These are phyloP conservation scores for Acanthurus lineatus DNA, from an alignment of 2,797 vertebrate genomes.

Conservation along the genomic window DNA sequence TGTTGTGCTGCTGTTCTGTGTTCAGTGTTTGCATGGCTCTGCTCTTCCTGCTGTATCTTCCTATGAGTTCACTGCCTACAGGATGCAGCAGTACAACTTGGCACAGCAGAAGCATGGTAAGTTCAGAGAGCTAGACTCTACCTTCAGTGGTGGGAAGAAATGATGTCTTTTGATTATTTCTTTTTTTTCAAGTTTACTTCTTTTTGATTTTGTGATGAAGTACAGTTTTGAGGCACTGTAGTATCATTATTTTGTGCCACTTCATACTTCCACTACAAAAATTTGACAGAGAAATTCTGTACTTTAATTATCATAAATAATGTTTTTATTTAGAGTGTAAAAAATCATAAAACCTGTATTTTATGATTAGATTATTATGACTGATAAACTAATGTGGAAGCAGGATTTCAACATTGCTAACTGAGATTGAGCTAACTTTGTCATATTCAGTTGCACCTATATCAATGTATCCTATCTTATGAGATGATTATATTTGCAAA, in stretches of 20 bases:
- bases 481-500: no score
- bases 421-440: no score
- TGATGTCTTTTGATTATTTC: no score
- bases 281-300: neutral
- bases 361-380: no score
- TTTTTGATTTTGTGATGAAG: no score
- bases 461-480: no score
- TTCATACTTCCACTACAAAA: neutral
- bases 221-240: neutral
- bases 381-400: no score
- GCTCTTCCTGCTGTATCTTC: constrained; percentile 79
- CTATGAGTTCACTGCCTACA: constrained; percentile 87
- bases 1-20: constrained; percentile 70
- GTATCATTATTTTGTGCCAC: neutral
- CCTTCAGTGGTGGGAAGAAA: neutral
- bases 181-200: no score
- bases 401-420: no score
- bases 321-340: no score
- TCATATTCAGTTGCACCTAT: no score
- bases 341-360: no score
- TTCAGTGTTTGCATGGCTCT: constrained; percentile 68
- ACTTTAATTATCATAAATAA: neutral
- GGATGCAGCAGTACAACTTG: constrained; percentile 88
- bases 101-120: constrained; percentile 81
- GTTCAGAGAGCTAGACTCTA: neutral